Conservation (phyloP, 2,113 vertebrate species). For the Ceyx melanurus region DNA sequence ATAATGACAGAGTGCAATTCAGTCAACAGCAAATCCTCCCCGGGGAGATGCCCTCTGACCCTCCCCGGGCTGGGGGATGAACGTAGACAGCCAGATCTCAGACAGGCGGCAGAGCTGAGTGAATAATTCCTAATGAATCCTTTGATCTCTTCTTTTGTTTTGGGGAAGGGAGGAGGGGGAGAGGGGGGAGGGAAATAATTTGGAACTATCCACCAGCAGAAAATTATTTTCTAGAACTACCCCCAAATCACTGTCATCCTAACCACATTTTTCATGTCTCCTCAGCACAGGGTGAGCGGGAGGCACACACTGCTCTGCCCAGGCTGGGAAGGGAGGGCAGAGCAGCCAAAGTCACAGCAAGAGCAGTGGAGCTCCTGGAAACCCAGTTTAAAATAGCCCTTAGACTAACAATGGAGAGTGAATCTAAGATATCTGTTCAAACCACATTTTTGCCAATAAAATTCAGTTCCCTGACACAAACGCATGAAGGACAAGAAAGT, state of each 20-base stretch:
- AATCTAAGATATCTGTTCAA: not conserved
- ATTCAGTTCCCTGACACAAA: not conserved
- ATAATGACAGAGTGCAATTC: conserved; percentile 73
- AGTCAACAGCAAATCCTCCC: conserved; percentile 72
- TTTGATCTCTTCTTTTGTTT: conserved; percentile 71
- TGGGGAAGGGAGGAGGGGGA: not conserved
- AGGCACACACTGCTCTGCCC: not conserved
- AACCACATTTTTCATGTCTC: not conserved
- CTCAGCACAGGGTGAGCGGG: not conserved
- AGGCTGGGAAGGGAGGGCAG: not conserved
- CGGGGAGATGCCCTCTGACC: conserved; percentile 67
- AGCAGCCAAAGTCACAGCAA: not conserved
- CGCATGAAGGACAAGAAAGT: not conserved
- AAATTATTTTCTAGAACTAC: conserved; percentile 19
- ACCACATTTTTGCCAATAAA: not conserved
- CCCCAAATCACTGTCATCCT: not conserved
- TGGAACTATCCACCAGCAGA: conserved; percentile 46
- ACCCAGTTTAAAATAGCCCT: not conserved
- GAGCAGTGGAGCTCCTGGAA: not conserved
- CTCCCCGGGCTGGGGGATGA: conserved; percentile 59
- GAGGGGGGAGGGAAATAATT: conserved; percentile 30
- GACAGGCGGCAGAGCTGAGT: conserved; percentile 62
- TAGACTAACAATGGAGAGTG: not conserved
- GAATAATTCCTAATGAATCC: conserved; percentile 70
- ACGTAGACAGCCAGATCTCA: conserved; percentile 58